phyloP scores from a whole-genome alignment of 1,140 invertebrate genomes.

The Batillaria attramentaria region DNA sequence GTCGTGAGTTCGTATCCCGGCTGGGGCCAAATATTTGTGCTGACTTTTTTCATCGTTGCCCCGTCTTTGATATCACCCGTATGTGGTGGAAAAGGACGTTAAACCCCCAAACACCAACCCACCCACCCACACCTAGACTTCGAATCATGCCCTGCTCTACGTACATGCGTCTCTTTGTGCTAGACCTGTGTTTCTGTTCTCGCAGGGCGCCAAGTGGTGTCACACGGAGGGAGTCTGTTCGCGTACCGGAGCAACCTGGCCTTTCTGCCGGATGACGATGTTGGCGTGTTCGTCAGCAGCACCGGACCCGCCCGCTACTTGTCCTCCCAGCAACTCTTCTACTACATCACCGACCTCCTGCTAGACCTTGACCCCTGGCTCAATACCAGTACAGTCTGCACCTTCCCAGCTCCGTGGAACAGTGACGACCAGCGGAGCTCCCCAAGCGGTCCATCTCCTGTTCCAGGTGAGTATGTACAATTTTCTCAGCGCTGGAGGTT shows the following conservation, averaged over 20 bases:
- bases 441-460: no score
- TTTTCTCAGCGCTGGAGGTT: no score
- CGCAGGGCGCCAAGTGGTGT: background rate
- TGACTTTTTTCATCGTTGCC: no score
- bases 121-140: no score
- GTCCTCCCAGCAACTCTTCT: background rate
- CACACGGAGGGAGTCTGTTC: background rate
- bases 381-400: conserved; percentile 33
- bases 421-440: no score
- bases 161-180: background rate
- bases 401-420: conserved; percentile 39
- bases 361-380: conserved; percentile 45
- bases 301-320: background rate
- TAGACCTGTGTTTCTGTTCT: background rate
- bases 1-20: no score
- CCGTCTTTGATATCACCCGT: no score
- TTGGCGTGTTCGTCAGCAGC: background rate
- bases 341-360: conserved; percentile 34
- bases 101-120: no score
- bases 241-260: background rate
- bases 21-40: no score
- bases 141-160: background rate
- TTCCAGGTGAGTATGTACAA: no score
- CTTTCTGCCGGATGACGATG: background rate
- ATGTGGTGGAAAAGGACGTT: no score